Conservation (phyloP, 2,113 vertebrate species). For the Heterotilapia buettikoferi region DNA sequence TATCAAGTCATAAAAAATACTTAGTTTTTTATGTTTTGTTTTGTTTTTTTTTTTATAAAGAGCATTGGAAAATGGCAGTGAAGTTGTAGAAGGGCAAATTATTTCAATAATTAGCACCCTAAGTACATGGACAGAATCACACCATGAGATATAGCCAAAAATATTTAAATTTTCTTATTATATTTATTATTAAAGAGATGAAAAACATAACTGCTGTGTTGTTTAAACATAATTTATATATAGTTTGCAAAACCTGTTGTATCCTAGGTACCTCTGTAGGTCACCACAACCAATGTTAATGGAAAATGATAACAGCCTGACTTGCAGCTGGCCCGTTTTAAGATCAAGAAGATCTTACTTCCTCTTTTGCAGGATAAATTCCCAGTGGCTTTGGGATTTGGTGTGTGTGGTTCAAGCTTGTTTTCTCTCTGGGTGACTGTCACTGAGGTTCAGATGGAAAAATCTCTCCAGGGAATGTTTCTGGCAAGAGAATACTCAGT, state of each 20-base stretch:
- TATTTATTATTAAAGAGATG: not conserved
- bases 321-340: not conserved
- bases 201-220: not conserved
- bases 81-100: not conserved
- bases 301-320: not conserved
- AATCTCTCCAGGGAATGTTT: not conserved
- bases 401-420: constrained; percentile 19
- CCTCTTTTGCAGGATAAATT: not conserved
- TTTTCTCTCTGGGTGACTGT: constrained; percentile 18
- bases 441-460: constrained; percentile 2
- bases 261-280: not conserved
- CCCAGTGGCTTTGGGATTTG: not conserved
- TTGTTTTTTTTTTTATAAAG: not conserved
- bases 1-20: not conserved
- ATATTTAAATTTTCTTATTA: not conserved
- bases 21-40: rapidly evolving
- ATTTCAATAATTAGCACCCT: not conserved
- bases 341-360: not conserved
- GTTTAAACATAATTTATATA: not conserved
- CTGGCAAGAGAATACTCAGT: not conserved
- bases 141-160: not conserved
- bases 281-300: not conserved
- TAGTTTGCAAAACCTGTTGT: not conserved
- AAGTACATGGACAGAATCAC: not conserved
- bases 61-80: not conserved